A percentile compares a stretch with the other conserved stretches of the same genome.
Evolutionary conservation across 2,888 invertebrate genomes (phyloP).

Genomic region (Aromia moschata): DNA sequence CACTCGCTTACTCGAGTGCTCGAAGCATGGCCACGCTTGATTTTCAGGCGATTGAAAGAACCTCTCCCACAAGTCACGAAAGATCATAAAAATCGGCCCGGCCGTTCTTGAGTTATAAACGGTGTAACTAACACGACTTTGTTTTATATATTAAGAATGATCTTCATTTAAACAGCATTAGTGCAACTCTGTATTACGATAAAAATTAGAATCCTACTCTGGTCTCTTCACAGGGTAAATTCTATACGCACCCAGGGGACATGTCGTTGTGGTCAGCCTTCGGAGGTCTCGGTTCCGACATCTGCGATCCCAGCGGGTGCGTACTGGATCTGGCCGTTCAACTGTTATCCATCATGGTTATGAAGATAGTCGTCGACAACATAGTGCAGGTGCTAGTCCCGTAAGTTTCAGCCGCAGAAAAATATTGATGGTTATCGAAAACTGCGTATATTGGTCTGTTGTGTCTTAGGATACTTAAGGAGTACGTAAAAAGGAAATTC

Average conservation of each 20-base stretch:
- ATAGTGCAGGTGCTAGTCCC: slow-evolving; percentile 55
- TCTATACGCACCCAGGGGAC: slow-evolving; percentile 64
- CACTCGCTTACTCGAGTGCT: too few species aligned
- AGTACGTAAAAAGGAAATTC: background rate
- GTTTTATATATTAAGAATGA: too few species aligned
- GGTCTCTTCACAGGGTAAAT: slow-evolving; percentile 60
- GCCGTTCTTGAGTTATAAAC: too few species aligned
- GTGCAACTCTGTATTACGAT: too few species aligned
- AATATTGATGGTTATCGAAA: background rate
- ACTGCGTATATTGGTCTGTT: background rate
- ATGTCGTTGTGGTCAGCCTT: slow-evolving; percentile 40
- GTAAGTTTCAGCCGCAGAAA: slow-evolving; percentile 59
- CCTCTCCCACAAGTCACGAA: too few species aligned
- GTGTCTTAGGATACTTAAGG: background rate
- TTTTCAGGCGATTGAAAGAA: too few species aligned
- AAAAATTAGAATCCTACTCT: too few species aligned
- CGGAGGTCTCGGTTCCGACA: slow-evolving; percentile 54
- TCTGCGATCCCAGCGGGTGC: slow-evolving; percentile 67
- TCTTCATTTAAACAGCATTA: too few species aligned
- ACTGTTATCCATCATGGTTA: slow-evolving; percentile 67
- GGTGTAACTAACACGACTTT: too few species aligned
- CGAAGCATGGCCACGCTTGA: too few species aligned
- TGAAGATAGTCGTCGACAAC: slow-evolving; percentile 64
- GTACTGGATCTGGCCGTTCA: slow-evolving; percentile 68
- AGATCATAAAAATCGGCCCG: too few species aligned